Evolutionary conservation across 2,797 vertebrate species (phyloP).

Genomic region (Borostomias antarcticus): DNA sequence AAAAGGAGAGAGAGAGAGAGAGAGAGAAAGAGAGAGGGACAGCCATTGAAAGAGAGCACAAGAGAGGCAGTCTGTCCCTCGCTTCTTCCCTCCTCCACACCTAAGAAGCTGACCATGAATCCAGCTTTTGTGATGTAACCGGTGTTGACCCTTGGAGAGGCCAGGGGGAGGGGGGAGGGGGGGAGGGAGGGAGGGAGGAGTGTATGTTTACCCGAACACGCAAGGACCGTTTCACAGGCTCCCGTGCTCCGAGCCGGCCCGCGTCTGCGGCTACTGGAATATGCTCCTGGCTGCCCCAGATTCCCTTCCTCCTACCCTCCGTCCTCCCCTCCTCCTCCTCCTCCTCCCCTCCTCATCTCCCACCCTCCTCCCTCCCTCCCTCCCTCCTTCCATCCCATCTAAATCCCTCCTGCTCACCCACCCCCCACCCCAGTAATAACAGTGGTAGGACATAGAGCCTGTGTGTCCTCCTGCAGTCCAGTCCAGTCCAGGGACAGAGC

Average conservation of each 20-base stretch:
- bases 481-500: no score
- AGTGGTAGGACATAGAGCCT: constrained; percentile 59
- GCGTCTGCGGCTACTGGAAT: constrained; percentile 58
- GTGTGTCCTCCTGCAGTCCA: constrained; percentile 61
- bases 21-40: constrained; percentile 41
- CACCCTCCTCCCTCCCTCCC: constrained; percentile 12
- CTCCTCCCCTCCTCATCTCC: constrained; percentile 8
- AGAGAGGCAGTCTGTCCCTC: constrained; percentile 39
- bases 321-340: not conserved
- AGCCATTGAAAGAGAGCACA: no score
- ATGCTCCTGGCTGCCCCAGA: constrained; percentile 45
- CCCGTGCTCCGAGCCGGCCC: constrained; percentile 48
- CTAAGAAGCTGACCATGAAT: constrained; percentile 64
- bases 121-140: constrained; percentile 74
- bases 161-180: constrained; percentile 19
- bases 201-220: constrained; percentile 71
- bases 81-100: constrained; percentile 45
- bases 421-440: constrained; percentile 43
- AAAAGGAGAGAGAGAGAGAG: constrained; percentile 18
- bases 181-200: constrained; percentile 27
- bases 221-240: constrained; percentile 60
- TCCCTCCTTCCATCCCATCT: constrained; percentile 35
- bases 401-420: not conserved
- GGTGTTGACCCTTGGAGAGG: constrained; percentile 70
- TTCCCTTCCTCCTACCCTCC: not conserved